A percentile compares a stretch with the other conserved stretches of the same genome.
phyloP scores from a whole-genome alignment of 2,113 vertebrate species.

The Lichenostomus cassidix region DNA sequence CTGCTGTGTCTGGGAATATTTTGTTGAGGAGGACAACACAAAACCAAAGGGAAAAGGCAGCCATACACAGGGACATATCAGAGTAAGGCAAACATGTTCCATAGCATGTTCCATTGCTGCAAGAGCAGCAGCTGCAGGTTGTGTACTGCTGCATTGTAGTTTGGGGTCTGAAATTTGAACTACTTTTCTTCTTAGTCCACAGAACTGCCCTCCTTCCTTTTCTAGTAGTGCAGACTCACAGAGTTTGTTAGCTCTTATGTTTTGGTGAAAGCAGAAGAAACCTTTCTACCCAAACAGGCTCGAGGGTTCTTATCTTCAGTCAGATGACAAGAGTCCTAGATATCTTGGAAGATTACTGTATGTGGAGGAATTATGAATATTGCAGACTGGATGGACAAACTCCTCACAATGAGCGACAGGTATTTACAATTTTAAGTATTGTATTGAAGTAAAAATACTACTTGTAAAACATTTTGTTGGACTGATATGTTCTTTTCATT shows the following conservation, averaged over 20 bases:
- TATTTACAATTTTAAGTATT: background rate
- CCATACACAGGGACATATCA: background rate
- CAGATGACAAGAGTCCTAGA: slow-evolving; percentile 98
- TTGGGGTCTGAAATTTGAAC: background rate
- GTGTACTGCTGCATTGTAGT: background rate
- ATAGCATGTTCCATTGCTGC: background rate
- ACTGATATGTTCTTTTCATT: background rate
- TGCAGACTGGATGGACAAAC: slow-evolving; percentile 96
- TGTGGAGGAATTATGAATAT: slow-evolving; percentile 96
- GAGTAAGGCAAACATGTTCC: background rate
- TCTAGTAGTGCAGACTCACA: background rate
- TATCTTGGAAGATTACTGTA: slow-evolving; percentile 98
- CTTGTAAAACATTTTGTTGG: background rate
- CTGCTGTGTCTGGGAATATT: background rate
- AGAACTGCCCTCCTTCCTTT: background rate
- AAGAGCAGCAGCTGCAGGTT: background rate
- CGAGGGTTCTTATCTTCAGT: slow-evolving; percentile 95
- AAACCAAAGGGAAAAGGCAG: background rate
- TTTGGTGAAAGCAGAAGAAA: background rate
- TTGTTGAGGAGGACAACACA: background rate
- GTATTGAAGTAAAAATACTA: background rate
- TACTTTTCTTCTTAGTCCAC: background rate
- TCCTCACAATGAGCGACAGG: slow-evolving; percentile 96
- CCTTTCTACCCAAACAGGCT: slow-evolving; percentile 75
- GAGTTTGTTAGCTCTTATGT: background rate